Percentiles rank a stretch among this genome's conserved stretches.
Conservation (phyloP, 92 coral and sea anemone genomes). For the Isaurus tuberculatus region DNA sequence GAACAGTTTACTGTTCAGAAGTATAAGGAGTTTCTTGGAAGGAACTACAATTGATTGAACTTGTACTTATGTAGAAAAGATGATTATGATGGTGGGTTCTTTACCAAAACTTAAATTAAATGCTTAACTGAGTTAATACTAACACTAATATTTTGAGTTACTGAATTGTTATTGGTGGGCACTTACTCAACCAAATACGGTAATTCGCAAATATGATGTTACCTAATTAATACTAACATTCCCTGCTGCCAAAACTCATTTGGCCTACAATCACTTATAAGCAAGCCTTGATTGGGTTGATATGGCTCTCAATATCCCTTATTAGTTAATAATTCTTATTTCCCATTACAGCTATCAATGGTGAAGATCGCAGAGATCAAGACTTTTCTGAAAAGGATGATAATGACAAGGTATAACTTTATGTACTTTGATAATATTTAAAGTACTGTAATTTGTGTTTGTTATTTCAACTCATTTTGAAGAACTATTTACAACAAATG, state of each 20-base stretch:
- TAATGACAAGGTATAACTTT: conserved; percentile 34
- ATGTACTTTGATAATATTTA: conserved; percentile 9
- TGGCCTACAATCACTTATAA: conserved; percentile 19
- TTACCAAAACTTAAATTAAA: conserved; percentile 26
- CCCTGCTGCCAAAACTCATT: conserved; percentile 14
- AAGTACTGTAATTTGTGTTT: no score
- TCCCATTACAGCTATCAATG: conserved; percentile 32
- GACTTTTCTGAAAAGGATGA: conserved; percentile 23
- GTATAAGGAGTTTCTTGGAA: conserved; percentile 52
- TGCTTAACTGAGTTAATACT: conserved; percentile 22
- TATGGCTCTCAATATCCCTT: conserved; percentile 20
- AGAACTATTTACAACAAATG: no score
- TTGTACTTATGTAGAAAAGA: conserved; percentile 55
- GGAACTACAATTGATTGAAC: conserved; percentile 51
- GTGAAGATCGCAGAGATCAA: conserved; percentile 28
- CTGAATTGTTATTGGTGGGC: conserved; percentile 15
- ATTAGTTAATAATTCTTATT: not conserved
- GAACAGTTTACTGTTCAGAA: conserved; percentile 40
- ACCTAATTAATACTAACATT: conserved; percentile 18
- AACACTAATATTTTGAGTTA: conserved; percentile 3
- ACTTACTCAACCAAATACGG: conserved; percentile 16
- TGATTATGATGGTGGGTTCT: conserved; percentile 50
- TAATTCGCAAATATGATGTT: conserved; percentile 19
- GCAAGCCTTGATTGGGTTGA: conserved; percentile 18
- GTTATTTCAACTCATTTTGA: no score